Base-by-base conservation (phyloP, 2,797 vertebrate species). In the Protosalanx chinensis region DNA sequence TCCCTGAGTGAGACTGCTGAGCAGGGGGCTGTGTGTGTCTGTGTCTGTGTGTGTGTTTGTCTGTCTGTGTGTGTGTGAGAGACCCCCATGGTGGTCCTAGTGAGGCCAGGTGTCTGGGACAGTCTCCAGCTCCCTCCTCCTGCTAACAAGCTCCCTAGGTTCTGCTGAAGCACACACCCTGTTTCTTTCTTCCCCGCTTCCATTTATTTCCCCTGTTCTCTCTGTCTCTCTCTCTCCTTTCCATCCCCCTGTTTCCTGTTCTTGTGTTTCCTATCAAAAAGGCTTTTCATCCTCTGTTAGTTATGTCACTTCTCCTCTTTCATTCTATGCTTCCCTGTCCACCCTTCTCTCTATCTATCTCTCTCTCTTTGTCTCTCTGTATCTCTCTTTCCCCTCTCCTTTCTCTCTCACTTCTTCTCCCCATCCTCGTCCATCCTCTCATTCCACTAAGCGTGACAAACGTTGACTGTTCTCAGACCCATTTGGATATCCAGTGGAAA, bases 41-140 rank as follows among this genome's bases (percentile, higher is more conserved):
- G 32, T 64, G 29, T 41, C 30, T 61, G 68, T 41, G 58, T 49
- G 58, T 61, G 68, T 30, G 53, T 71, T 51, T 53, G 49, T 70
- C 27, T 68, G 64, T 72, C 62, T 67, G 72, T 76, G 57, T 53
- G 74, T 75, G 60, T 71, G 51, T 53, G 6, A 18, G 18, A 35
- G 51, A 15, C 41, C 33, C 85, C 88, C 90, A 82, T 41, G 81
- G 91, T 92, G 91, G 91, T 91, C 91, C 88, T 92, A 90, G 87
- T 87, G 88, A 92, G 90, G 81, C 91, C 93, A 94, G 94, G 92
- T 94, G 93, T 89, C 88, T 84, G 88, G 88, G 88, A 92, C 89
- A 88, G 90, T 91, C 92, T 93, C 87, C 89, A 91, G 87, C 78
- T 79, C 78, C 16, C 78, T 85, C 67, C 79, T 74, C 69, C 74